Conservation (phyloP, 2,113 vertebrate genomes). For the Hipposideros armiger region DNA sequence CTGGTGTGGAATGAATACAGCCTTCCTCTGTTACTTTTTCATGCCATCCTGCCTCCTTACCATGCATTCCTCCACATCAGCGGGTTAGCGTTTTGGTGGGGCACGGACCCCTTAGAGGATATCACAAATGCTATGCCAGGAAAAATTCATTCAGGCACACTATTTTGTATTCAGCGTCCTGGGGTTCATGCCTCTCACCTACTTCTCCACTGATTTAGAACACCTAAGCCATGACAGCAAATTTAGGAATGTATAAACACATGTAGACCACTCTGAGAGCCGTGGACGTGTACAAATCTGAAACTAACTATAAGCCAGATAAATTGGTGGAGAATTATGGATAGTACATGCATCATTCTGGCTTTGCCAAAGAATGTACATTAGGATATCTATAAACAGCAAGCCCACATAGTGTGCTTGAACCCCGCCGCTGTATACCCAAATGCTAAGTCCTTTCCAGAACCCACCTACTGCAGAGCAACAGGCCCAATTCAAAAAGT, state of each 20-base stretch:
- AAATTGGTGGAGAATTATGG: conserved; percentile 33
- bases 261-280: background rate
- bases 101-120: background rate
- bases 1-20: background rate
- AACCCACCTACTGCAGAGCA: background rate
- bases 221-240: background rate
- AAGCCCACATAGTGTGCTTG: conserved; percentile 19
- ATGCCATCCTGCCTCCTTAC: background rate
- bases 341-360: conserved; percentile 44
- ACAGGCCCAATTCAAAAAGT: background rate
- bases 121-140: background rate
- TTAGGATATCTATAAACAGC: conserved; percentile 69
- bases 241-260: background rate
- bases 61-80: background rate
- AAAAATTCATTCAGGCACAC: background rate
- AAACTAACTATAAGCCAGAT: conserved; percentile 20
- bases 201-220: background rate
- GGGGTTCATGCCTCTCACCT: background rate
- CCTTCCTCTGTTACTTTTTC: background rate
- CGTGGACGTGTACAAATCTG: background rate
- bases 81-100: background rate
- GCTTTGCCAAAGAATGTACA: conserved; percentile 71
- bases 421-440: background rate
- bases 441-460: conserved; percentile 41
- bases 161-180: background rate